Base-by-base conservation (phyloP, 1,140 invertebrate genomes). In the Diploscapter pachys region DNA sequence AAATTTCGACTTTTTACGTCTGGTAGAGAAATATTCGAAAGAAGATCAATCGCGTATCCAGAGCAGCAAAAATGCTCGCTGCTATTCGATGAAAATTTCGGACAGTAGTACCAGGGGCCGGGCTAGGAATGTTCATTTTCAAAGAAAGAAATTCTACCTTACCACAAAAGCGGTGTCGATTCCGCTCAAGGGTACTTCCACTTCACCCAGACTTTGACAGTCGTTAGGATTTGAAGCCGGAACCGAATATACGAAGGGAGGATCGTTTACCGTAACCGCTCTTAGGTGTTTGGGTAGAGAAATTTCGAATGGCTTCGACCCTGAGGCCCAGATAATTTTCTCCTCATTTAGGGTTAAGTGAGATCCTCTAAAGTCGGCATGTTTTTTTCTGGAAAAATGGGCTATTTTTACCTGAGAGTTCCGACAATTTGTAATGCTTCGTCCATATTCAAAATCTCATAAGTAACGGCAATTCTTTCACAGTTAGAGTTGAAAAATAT, bases 211-310 rank as follows among this genome's bases (percentile, higher is more conserved):
- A 62, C 71, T 63, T n/a, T 6, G 8, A 66, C 81, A 83, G 61
- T 78, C 49, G 8, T 59, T 63, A 53, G 51, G 57, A 51, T 73
- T 66, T 5, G 56, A 62, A 9, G 78, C 75, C 9, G 75, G 59
- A 53, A 81, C 70, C 9, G 74, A 61, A 67, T 85, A 83, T 57
- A 84, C 81, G 78, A 83, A 83, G 3, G 82, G 82, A 48, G 81
- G 82, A 76, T 83, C 81, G 31, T 72, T 6, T 55, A 68, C 13
- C 52, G 78, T 76, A 48, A 83, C 78, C 51, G 71, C 80, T 51
- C 81, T 71, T 31, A 83, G 69, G 75, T 85, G 80, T 68, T 81
- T 80, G 6, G 82, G 82, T 5, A 83, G 67, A 9, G 81, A 80
- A 11, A 83, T 82, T 73, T 83, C 82, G 3, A 79, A 62, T 50